Percentiles rank a stretch among this genome's conserved stretches.
phyloP scores from a whole-genome alignment of 2,113 vertebrate genomes.

The Prochilodus magdalenae region DNA sequence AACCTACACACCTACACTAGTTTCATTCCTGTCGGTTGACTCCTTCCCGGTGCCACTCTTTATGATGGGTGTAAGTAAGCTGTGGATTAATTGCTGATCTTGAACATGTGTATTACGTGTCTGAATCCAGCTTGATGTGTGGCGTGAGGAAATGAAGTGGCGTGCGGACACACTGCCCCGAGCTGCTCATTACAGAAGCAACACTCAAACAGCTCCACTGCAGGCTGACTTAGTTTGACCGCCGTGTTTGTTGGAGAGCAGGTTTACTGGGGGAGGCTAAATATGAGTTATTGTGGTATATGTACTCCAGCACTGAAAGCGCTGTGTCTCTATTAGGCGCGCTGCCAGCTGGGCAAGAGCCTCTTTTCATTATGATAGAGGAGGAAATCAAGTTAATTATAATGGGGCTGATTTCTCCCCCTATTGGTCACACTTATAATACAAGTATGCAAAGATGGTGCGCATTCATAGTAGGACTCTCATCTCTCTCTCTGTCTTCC shows the following conservation, averaged over 20 bases:
- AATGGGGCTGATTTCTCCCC: not conserved
- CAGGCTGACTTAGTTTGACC: conserved; percentile 25
- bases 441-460: not conserved
- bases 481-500: not conserved
- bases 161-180: not conserved
- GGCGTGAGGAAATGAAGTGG: conserved; percentile 9
- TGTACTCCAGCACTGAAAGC: not conserved
- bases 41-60: too few relatives aligned
- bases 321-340: not conserved
- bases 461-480: not conserved
- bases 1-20: too few relatives aligned
- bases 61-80: too few relatives aligned
- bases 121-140: not conserved
- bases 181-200: conserved; percentile 29
- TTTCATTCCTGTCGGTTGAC: too few relatives aligned
- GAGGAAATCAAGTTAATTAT: not conserved
- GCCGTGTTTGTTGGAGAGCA: not conserved
- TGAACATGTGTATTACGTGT: not conserved
- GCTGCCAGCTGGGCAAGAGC: not conserved
- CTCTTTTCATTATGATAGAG: not conserved
- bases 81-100: not conserved
- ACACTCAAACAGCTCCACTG: conserved; percentile 2
- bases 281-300: conserved; percentile 11
- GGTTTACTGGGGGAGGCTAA: not conserved
- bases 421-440: not conserved